A percentile compares a stretch with the other conserved stretches of the same genome.
Evolutionary conservation across 2,888 invertebrate genomes (phyloP).

Genomic region (Volucella zonaria): DNA sequence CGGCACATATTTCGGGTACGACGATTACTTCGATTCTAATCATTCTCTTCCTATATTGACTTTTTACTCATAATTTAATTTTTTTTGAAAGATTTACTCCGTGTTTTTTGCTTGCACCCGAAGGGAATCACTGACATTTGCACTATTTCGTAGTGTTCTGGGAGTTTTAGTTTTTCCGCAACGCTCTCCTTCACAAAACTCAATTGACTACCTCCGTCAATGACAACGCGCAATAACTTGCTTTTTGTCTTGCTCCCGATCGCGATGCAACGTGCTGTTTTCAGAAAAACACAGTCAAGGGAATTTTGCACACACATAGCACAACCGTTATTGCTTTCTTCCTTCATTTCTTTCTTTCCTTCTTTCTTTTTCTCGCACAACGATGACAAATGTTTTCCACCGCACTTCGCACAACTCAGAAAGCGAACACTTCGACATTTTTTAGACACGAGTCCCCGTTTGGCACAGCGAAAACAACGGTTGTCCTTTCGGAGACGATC

Average conservation of each 20-base stretch:
- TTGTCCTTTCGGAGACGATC: too few species aligned
- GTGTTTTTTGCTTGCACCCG: neutral
- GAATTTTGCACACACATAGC: constrained; percentile 23
- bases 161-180: constrained; percentile 6
- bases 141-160: neutral
- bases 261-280: constrained; percentile 24
- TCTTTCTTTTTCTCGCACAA: constrained; percentile 27
- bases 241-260: neutral
- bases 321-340: neutral
- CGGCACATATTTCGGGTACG: constrained; percentile 37
- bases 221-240: constrained; percentile 30
- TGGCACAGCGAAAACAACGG: too few species aligned
- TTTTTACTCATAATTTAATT: constrained; percentile 1
- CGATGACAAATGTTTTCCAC: constrained; percentile 24
- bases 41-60: constrained; percentile 8
- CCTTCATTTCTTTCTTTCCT: constrained; percentile 6
- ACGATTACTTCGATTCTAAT: constrained; percentile 6
- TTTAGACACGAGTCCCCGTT: too few species aligned
- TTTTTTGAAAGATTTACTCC: too few species aligned
- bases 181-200: constrained; percentile 26
- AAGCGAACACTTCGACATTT: too few species aligned
- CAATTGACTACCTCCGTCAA: constrained; percentile 15
- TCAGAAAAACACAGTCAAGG: constrained; percentile 26
- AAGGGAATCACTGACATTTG: constrained; percentile 7
- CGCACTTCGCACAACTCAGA: constrained; percentile 25